phyloP scores from a whole-genome alignment of 1,140 invertebrate species.

The Heliconius nattereri region DNA sequence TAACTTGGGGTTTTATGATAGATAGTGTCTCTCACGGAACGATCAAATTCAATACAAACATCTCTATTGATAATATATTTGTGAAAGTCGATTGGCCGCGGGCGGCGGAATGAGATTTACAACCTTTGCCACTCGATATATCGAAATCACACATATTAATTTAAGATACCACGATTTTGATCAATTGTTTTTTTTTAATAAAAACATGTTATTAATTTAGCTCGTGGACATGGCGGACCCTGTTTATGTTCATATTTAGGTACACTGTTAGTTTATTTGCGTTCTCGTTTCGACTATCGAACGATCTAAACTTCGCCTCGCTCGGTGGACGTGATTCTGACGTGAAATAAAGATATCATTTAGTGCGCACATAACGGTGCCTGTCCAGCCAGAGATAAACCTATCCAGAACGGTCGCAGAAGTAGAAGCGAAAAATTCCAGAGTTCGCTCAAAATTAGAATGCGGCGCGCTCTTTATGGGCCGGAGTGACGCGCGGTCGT shows the following conservation, averaged over 20 bases:
- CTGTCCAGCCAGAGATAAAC: conserved; percentile 57
- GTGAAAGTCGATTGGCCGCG: conserved; percentile 68
- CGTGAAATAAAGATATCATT: conserved; percentile 70
- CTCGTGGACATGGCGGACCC: not conserved
- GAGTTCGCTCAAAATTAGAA: conserved; percentile 79
- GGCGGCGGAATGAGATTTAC: conserved; percentile 66
- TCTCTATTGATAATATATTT: conserved; percentile 75
- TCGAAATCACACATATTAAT: conserved; percentile 71
- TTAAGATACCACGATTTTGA: conserved; percentile 61
- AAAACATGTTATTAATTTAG: conserved; percentile 1
- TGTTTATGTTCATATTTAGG: not conserved
- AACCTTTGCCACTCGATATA: conserved; percentile 54
- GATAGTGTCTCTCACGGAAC: conserved; percentile 59
- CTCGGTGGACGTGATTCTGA: conserved; percentile 61
- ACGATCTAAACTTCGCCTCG: conserved; percentile 48
- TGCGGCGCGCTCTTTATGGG: conserved; percentile 76
- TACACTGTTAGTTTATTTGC: conserved; percentile 63
- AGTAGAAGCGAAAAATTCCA: conserved; percentile 73
- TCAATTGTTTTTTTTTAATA: conserved; percentile 54
- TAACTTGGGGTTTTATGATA: conserved; percentile 60
- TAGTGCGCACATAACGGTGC: conserved; percentile 57
- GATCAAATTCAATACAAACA: conserved; percentile 70
- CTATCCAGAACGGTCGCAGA: conserved; percentile 59
- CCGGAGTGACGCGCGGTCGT: conserved; percentile 76
- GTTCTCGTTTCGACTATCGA: conserved; percentile 54